Evolutionary conservation across 2,888 invertebrate species (phyloP).

Genomic region (Phalera bucephala): DNA sequence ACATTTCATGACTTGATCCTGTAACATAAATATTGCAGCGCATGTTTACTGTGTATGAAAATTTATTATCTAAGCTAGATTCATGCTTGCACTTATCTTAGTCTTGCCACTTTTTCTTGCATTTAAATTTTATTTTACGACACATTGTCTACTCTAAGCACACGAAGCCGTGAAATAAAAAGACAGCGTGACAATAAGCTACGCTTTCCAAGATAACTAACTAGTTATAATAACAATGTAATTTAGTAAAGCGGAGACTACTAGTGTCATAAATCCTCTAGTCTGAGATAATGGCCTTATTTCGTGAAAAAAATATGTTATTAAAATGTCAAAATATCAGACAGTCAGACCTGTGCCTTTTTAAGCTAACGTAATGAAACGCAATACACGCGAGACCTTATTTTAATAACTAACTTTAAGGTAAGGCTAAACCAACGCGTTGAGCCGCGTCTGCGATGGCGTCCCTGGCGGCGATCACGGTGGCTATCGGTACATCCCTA

Average conservation of each 20-base stretch:
- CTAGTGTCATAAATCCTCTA: constrained; percentile 22
- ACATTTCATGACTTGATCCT: too few relatives aligned
- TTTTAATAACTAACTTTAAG: too few relatives aligned
- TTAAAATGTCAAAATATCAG: constrained; percentile 16
- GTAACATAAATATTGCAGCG: too few relatives aligned
- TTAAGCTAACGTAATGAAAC: too few relatives aligned
- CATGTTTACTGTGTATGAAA: too few relatives aligned
- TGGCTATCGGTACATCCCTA: too few relatives aligned
- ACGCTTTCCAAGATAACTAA: too few relatives aligned
- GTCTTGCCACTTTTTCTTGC: constrained; percentile 69
- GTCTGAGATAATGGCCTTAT: constrained; percentile 26
- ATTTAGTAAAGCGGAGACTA: constrained; percentile 13
- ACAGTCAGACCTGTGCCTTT: constrained; percentile 15
- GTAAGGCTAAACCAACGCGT: too few relatives aligned
- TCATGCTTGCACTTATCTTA: constrained; percentile 17
- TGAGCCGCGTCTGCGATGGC: too few relatives aligned
- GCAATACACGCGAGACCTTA: too few relatives aligned
- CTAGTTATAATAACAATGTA: not conserved
- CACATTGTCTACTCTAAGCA: not conserved
- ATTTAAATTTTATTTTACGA: constrained; percentile 52
- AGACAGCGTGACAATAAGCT: too few relatives aligned
- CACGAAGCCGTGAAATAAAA: not conserved
- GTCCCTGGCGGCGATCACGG: too few relatives aligned
- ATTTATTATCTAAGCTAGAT: not conserved
- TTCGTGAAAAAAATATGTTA: constrained; percentile 19